phyloP scores from a whole-genome alignment of 2,797 vertebrate genomes.

The Otus scops region DNA sequence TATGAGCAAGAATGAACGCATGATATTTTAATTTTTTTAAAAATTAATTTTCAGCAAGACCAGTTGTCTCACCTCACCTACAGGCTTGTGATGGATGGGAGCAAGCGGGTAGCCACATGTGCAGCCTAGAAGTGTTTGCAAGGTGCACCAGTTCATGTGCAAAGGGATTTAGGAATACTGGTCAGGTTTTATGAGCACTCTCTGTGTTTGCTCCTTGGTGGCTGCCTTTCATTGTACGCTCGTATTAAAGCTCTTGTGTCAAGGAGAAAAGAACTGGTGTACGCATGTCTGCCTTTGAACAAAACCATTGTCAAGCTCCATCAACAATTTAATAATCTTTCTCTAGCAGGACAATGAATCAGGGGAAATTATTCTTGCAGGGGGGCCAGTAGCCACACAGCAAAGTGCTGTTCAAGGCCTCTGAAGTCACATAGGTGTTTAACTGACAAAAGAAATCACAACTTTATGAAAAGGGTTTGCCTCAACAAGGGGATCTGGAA shows the following conservation, averaged over 20 bases:
- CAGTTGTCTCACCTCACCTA: not conserved
- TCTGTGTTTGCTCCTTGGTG: not conserved
- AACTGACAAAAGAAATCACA: constrained; percentile 26
- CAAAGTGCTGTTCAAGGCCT: not conserved
- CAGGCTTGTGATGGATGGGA: not conserved
- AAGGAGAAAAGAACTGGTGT: constrained; percentile 47
- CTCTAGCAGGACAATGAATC: constrained; percentile 39
- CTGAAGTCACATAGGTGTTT: constrained; percentile 39
- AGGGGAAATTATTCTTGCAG: constrained; percentile 24
- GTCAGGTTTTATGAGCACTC: not conserved
- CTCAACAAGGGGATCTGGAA: not conserved
- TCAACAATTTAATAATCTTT: constrained; percentile 66
- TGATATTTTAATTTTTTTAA: not conserved
- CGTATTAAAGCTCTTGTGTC: constrained; percentile 43
- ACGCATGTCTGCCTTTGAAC: constrained; percentile 45
- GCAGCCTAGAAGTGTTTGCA: not conserved
- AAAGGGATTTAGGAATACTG: not conserved
- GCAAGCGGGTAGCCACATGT: rapidly evolving
- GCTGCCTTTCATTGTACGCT: constrained; percentile 14
- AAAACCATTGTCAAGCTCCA: constrained; percentile 51
- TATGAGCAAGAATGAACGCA: rapidly evolving
- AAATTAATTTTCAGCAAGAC: not conserved
- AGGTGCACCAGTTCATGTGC: not conserved
- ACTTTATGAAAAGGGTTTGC: not conserved
- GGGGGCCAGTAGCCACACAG: not conserved